phyloP scores from a whole-genome alignment of 2,888 invertebrate species.

The Cataglyphis altisquamis region DNA sequence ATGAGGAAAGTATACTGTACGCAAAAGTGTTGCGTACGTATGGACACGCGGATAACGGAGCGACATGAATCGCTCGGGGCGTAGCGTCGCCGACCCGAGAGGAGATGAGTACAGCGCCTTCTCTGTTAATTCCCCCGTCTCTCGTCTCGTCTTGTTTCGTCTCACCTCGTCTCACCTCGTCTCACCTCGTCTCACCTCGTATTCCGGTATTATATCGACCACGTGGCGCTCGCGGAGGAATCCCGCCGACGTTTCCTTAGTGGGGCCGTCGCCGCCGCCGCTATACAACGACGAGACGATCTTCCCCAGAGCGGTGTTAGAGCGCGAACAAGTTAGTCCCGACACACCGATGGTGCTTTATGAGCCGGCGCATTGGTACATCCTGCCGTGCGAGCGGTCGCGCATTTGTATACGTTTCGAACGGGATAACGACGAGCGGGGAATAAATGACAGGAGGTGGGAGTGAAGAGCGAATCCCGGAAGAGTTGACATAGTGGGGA shows the following conservation, averaged over 20 bases:
- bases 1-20: constrained; percentile 62
- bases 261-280: constrained; percentile 50
- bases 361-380: constrained; percentile 62
- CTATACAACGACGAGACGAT: constrained; percentile 54
- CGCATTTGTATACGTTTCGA: constrained; percentile 33
- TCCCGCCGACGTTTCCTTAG: constrained; percentile 50
- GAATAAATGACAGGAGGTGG: neutral
- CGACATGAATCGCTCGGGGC: constrained; percentile 54
- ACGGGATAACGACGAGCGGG: constrained; percentile 30
- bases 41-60: constrained; percentile 52
- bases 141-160: neutral
- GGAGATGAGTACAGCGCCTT: neutral
- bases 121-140: neutral
- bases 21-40: constrained; percentile 56
- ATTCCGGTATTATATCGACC: constrained; percentile 11
- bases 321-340: constrained; percentile 68
- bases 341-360: constrained; percentile 66
- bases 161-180: neutral
- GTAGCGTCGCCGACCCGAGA: constrained; percentile 28
- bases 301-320: constrained; percentile 64
- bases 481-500: neutral
- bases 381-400: constrained; percentile 39
- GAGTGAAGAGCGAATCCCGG: neutral
- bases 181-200: neutral
- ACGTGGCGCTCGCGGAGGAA: constrained; percentile 53